Conservation (phyloP, 2,888 invertebrate genomes). For the Chesias legatella region DNA sequence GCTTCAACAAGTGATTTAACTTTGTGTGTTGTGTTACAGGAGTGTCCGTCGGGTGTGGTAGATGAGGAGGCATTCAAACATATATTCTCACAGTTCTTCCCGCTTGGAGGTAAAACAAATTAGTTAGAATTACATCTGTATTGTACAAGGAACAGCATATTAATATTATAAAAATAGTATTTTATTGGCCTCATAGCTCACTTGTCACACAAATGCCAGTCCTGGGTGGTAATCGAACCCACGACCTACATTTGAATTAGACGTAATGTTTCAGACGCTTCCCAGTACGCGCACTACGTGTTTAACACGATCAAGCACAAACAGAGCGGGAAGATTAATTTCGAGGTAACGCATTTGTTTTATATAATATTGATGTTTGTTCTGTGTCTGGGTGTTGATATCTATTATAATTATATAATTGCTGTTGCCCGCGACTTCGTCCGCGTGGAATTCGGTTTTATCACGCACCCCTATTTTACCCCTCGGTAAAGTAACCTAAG, state of each 20-base stretch:
- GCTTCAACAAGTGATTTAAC: no score
- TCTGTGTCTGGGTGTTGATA: no score
- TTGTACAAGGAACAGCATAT: constrained; percentile 1
- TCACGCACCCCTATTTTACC: no score
- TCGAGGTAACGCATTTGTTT: constrained; percentile 84
- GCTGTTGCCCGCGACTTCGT: no score
- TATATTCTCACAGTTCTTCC: constrained; percentile 94
- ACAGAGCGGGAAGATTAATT: constrained; percentile 90
- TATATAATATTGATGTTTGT: no score
- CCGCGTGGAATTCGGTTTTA: no score
- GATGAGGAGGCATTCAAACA: constrained; percentile 93
- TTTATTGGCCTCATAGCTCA: no score
- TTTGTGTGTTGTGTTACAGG: constrained; percentile 65
- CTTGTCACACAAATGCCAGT: no score
- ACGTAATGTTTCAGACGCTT: constrained; percentile 91
- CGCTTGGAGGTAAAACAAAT: constrained; percentile 94
- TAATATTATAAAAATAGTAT: constrained; percentile 1
- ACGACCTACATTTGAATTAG: no score
- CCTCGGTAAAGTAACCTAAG: no score
- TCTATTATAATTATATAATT: no score
- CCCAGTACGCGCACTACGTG: constrained; percentile 94
- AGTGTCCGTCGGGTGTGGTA: constrained; percentile 91
- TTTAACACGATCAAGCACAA: constrained; percentile 95
- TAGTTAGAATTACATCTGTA: neutral
- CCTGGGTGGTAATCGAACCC: no score